These are phyloP conservation scores for Crotalus horridus DNA, from an alignment of 2,113 vertebrate genomes.

Conservation along the genomic window DNA sequence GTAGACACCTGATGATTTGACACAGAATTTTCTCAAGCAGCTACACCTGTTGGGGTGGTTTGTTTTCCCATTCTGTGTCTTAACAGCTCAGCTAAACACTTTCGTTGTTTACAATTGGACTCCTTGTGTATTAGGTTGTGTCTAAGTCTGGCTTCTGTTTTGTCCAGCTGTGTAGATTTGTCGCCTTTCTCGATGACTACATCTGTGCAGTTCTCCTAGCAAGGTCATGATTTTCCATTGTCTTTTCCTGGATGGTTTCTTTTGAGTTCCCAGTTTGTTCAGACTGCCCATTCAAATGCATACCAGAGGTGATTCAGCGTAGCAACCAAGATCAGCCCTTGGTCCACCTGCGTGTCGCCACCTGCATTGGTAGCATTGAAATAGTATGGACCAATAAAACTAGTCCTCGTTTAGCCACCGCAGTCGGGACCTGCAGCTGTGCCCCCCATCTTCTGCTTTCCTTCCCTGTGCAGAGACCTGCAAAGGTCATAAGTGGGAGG, in stretches of 20 bases:
- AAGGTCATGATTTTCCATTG: neutral
- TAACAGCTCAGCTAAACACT: neutral
- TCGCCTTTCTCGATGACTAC: neutral
- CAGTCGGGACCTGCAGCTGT: neutral
- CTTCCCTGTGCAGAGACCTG: neutral
- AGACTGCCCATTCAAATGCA: neutral
- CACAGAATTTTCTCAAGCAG: neutral
- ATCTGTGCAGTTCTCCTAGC: neutral
- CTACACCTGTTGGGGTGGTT: neutral
- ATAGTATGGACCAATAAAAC: neutral
- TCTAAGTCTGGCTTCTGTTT: neutral
- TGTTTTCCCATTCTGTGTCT: neutral
- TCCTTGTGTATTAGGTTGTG: too few relatives aligned
- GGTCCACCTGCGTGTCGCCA: neutral
- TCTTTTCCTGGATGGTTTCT: neutral
- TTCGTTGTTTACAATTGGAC: neutral
- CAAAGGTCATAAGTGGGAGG: neutral
- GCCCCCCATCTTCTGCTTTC: neutral
- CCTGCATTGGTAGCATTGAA: neutral
- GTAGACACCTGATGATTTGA: neutral
- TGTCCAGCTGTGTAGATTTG: neutral
- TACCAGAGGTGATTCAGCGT: neutral
- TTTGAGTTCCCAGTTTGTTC: neutral
- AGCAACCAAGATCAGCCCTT: neutral
- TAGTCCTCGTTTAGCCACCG: neutral